Base-by-base conservation (phyloP, 1,140 invertebrate genomes). In the Orussus abietinus region DNA sequence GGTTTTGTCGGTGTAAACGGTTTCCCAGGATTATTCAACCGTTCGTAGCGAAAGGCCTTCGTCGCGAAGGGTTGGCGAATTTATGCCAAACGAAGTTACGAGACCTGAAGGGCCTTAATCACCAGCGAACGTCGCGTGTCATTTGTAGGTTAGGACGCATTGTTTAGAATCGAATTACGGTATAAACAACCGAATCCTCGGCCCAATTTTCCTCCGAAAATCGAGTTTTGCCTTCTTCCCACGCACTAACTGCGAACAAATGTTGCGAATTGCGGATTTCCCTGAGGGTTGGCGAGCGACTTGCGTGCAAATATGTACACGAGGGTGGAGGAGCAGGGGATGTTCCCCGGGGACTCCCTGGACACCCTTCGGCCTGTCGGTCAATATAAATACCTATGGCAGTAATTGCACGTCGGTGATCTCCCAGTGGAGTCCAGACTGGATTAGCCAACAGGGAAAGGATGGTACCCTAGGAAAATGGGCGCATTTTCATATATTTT, bases 351-450 rank as follows among this genome's bases (percentile, higher is more conserved):
- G n/a, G 6, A 25, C 22, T 7, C 22, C 6, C n/a, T 12, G 35
- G 38, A 31, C 34, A 40, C 12, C 15, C 26, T 20, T 33, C 22
- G 41, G 48, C 48, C 44, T 46, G 22, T 50, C 56, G n/a, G 56
- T 66, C 60, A 62, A 66, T 62, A 64, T 62, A 59, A 64, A 64
- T 57, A 66, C 64, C 57, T n/a, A 55, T 53, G 49, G 56, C 49
- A 39, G 51, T 58, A 59, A 64, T 51, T 51, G 38, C 43, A 45
- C 38, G 32, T 32, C 15, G 10, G n/a, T n/a, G n/a, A 43, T 25
- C 18, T 9, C 15, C 18, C 28, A 28, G n/a, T 15, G 28, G 29
- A n/a, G n/a, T n/a, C n/a, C 18, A 25, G 53, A 51, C 51, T 53
- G 53, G 54, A 64, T 64, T 64, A 64, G 55, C 48, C 49, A 47